These are phyloP conservation scores for Hirundichthys speculiger DNA, from an alignment of 2,113 vertebrate genomes.

Conservation along the genomic window DNA sequence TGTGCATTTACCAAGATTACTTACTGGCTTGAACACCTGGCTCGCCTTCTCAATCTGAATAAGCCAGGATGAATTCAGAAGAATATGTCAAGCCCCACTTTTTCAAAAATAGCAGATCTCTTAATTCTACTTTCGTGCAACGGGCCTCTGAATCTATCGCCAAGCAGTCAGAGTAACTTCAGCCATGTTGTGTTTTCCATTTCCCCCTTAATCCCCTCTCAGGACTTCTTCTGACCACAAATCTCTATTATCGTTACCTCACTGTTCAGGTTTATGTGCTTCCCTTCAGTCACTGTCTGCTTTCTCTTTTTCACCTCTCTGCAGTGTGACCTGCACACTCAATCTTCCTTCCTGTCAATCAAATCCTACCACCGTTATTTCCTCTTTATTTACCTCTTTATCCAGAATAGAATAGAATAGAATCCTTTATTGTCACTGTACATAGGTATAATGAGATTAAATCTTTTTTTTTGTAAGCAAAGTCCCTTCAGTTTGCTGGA, in stretches of 20 bases:
- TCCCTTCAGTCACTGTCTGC: neutral
- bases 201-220: constrained; percentile 2
- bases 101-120: too few relatives aligned
- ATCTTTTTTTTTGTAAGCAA: too few relatives aligned
- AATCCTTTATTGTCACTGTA: too few relatives aligned
- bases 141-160: constrained; percentile 62
- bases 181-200: constrained; percentile 1
- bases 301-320: constrained; percentile 2
- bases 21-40: too few relatives aligned
- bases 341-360: constrained; percentile 31
- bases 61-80: neutral
- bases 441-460: too few relatives aligned
- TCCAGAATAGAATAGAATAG: too few relatives aligned
- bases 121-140: too few relatives aligned
- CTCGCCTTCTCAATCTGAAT: too few relatives aligned
- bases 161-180: constrained; percentile 50
- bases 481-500: neutral
- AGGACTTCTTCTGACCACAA: constrained; percentile 17
- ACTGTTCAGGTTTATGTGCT: neutral
- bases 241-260: neutral
- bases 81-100: neutral
- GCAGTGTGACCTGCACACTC: constrained; percentile 8
- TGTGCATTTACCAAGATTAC: too few relatives aligned
- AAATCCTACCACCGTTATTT: constrained; percentile 5
- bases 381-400: constrained; percentile 41